Conservation (phyloP, 2,113 vertebrate species). For the Felis catus region F.catus_Fca126_mat1.0 CM031419.1:196561501-196562000, state of each 20-base stretch:
- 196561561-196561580: neutral
- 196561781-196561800: neutral
- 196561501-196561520: neutral
- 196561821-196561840: neutral
- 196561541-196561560: neutral
- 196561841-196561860: neutral
- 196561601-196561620: neutral
- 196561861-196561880: neutral
- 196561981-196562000: neutral
- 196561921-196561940: neutral
- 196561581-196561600: neutral
- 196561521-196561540: neutral
- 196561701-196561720: neutral
- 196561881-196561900: slow-evolving; percentile 1
- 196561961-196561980: neutral
- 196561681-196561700: neutral
- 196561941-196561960: neutral
- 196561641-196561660: neutral
- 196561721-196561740: neutral
- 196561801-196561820: neutral
- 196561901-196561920: neutral
- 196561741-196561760: neutral
- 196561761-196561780: neutral
- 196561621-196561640: neutral
- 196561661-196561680: neutral